Conservation (phyloP, 2,888 invertebrate species). For the Drosophila tripunctata region DNA sequence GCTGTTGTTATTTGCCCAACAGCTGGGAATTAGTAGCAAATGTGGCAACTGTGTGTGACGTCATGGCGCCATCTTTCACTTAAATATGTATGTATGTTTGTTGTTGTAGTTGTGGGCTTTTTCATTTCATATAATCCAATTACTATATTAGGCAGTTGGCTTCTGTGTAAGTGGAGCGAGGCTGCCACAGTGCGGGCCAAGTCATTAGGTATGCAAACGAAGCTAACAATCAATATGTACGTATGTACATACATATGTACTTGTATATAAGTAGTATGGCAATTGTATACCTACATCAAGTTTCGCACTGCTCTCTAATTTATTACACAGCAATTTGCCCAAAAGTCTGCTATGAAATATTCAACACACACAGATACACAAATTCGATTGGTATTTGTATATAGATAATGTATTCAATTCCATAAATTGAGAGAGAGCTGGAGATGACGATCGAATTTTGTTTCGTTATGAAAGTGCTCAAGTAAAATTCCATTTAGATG, state of each 20-base stretch:
- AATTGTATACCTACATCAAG: conserved; percentile 25
- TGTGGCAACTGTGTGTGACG: conserved; percentile 16
- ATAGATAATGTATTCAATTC: conserved; percentile 23
- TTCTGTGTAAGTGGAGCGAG: conserved; percentile 43
- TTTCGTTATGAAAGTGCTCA: conserved; percentile 44
- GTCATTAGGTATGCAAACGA: conserved; percentile 50
- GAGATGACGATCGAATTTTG: conserved; percentile 37
- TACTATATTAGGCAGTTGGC: conserved; percentile 25
- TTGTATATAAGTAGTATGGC: background rate
- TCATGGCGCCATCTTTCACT: conserved; percentile 13
- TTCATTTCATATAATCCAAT: conserved; percentile 48
- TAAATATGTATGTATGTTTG: conserved; percentile 2
- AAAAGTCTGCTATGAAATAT: conserved; percentile 75
- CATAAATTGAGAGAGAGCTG: conserved; percentile 15
- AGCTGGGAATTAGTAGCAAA: conserved; percentile 3
- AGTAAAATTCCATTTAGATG: conserved; percentile 23
- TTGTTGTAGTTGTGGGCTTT: conserved; percentile 5
- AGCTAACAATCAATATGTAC: conserved; percentile 22
- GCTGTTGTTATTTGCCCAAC: background rate
- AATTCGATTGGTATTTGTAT: background rate
- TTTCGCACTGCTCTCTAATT: conserved; percentile 51
- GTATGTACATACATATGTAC: background rate
- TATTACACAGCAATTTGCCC: conserved; percentile 66
- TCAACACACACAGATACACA: conserved; percentile 40
- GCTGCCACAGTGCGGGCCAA: background rate